Percentiles rank a stretch among this genome's conserved stretches.
These are phyloP conservation scores for Ruditapes philippinarum DNA, from an alignment of 1,140 invertebrate species.

Conservation along the genomic window DNA sequence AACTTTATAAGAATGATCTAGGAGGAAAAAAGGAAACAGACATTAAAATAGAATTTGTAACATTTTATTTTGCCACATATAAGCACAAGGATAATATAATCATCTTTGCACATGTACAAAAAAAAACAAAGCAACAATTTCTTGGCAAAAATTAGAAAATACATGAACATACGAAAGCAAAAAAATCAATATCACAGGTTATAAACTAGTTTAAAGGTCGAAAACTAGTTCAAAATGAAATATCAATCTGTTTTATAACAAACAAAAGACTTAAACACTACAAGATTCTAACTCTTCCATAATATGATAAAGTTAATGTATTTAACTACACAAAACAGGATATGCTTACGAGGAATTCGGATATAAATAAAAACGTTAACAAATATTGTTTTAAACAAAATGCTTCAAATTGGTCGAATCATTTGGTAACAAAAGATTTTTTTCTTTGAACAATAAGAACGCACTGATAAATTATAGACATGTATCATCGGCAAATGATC, in stretches of 20 bases:
- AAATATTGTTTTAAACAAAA: too few relatives aligned
- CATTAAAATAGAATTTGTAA: background rate
- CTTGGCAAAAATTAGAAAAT: constrained; percentile 15
- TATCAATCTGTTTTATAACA: background rate
- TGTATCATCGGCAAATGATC: too few relatives aligned
- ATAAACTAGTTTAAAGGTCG: constrained; percentile 17
- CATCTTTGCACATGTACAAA: constrained; percentile 6
- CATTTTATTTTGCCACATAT: constrained; percentile 8
- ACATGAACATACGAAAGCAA: constrained; percentile 4
- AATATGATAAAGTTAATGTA: background rate
- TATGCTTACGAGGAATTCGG: too few relatives aligned
- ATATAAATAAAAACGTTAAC: too few relatives aligned
- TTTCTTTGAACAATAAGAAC: too few relatives aligned
- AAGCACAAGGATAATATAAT: constrained; percentile 16
- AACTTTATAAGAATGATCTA: too few relatives aligned
- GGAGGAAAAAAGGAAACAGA: too few relatives aligned
- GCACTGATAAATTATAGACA: too few relatives aligned
- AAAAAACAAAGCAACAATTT: background rate
- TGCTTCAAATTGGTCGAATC: too few relatives aligned
- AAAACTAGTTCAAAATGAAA: constrained; percentile 17
- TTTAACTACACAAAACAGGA: background rate
- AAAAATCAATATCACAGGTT: constrained; percentile 15
- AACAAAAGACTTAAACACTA: constrained; percentile 16
- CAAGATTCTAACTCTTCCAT: background rate
- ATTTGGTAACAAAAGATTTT: too few relatives aligned